A percentile compares a stretch with the other conserved stretches of the same genome.
Evolutionary conservation across 2,797 vertebrate genomes (phyloP).

Genomic region (Anisognathus igniventris): DNA sequence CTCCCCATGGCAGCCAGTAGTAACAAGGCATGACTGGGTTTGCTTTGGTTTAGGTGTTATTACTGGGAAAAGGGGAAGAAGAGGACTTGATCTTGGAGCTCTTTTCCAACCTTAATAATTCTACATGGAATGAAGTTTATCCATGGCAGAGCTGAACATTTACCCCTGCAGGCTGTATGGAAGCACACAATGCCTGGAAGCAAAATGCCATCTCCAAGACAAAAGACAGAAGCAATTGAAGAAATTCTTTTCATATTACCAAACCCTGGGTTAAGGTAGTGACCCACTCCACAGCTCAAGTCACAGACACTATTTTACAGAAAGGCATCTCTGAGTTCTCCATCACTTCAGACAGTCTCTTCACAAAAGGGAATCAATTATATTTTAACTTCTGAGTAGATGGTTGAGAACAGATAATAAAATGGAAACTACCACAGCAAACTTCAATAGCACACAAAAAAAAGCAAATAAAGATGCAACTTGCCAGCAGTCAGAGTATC

Average conservation of each 20-base stretch:
- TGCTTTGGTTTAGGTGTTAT: neutral
- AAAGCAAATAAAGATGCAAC: neutral
- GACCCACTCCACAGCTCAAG: neutral
- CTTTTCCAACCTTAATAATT: neutral
- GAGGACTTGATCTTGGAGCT: neutral
- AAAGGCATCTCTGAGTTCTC: neutral
- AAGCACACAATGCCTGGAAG: neutral
- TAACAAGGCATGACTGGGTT: neutral
- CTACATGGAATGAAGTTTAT: neutral
- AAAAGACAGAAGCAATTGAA: neutral
- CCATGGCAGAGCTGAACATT: neutral
- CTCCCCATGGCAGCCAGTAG: neutral
- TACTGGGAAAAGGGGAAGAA: neutral
- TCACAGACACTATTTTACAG: neutral
- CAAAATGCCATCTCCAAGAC: neutral
- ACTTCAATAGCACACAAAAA: neutral
- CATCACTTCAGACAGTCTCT: neutral
- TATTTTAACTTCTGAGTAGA: neutral
- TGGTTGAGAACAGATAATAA: neutral
- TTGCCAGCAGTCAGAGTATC: neutral
- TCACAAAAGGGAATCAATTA: neutral
- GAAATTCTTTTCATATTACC: neutral
- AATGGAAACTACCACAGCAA: neutral
- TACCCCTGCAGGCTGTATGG: neutral
- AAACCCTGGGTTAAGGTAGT: neutral